A percentile compares a stretch with the other conserved stretches of the same genome.
phyloP scores from a whole-genome alignment of 2,113 vertebrate genomes.

The Zingel zingel region DNA sequence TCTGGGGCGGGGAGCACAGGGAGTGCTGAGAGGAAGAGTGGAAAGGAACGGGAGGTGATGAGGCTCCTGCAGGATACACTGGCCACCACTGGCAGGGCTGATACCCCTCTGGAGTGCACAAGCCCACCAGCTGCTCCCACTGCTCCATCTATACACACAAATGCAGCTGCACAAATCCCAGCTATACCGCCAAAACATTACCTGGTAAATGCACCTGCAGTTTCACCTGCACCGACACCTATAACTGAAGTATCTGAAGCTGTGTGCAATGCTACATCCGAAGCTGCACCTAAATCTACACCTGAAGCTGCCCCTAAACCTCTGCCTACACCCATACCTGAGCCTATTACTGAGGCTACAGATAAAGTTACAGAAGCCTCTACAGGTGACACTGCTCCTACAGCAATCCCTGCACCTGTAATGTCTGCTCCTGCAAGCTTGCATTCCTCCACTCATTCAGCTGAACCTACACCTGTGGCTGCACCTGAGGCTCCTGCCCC shows the following conservation, averaged over 20 bases:
- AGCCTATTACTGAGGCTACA: constrained; percentile 19
- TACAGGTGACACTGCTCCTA: constrained; percentile 12
- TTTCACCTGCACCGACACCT: constrained; percentile 8
- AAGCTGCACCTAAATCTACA: constrained; percentile 39
- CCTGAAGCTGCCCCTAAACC: constrained; percentile 19
- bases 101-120: constrained; percentile 69
- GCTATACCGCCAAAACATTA: constrained; percentile 63
- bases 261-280: constrained; percentile 1
- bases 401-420: constrained; percentile 1
- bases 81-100: constrained; percentile 84
- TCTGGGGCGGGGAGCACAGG: constrained; percentile 91
- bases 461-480: constrained; percentile 29
- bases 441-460: constrained; percentile 23
- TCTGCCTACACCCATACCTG: constrained; percentile 33
- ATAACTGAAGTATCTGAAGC: constrained; percentile 16
- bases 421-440: constrained; percentile 24
- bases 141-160: constrained; percentile 22
- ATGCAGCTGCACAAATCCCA: constrained; percentile 21
- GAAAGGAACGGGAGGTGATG: constrained; percentile 96
- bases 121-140: constrained; percentile 22
- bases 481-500: constrained; percentile 41
- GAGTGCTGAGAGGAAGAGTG: constrained; percentile 84
- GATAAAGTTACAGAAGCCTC: constrained; percentile 32
- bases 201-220: constrained; percentile 30
- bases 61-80: constrained; percentile 96